Evolutionary conservation across 2,888 invertebrate genomes (phyloP).

Genomic region (Rhingia campestris): DNA sequence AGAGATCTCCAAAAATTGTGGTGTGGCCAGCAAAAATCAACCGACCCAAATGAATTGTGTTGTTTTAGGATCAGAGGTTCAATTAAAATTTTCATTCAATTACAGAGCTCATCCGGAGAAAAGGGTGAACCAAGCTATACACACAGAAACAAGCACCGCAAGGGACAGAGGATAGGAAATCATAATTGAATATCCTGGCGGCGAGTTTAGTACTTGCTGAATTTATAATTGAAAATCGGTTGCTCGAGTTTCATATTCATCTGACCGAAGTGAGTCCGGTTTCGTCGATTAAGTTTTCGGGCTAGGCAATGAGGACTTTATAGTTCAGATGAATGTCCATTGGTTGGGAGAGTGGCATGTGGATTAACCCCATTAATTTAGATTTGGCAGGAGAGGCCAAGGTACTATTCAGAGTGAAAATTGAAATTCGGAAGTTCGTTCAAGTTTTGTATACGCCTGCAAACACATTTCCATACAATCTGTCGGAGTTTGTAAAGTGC

Average conservation of each 20-base stretch:
- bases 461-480: too few species aligned
- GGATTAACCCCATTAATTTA: constrained; percentile 9
- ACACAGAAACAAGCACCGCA: constrained; percentile 43
- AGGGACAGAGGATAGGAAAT: constrained; percentile 33
- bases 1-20: not conserved
- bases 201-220: constrained; percentile 56
- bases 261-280: constrained; percentile 40
- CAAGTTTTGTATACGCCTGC: too few species aligned
- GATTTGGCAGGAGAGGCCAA: not conserved
- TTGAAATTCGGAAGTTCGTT: too few species aligned
- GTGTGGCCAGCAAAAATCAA: constrained; percentile 28
- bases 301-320: not conserved
- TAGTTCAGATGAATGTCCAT: not conserved
- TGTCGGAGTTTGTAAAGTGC: too few species aligned
- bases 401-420: not conserved
- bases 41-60: constrained; percentile 65
- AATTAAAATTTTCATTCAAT: constrained; percentile 71
- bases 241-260: constrained; percentile 53
- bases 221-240: constrained; percentile 69
- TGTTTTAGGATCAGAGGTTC: constrained; percentile 70
- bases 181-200: constrained; percentile 70
- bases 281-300: constrained; percentile 16
- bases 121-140: constrained; percentile 51
- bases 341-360: not conserved
- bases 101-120: constrained; percentile 61